Conservation (phyloP, 2,888 invertebrate genomes). For the Teleiodes luculella region DNA sequence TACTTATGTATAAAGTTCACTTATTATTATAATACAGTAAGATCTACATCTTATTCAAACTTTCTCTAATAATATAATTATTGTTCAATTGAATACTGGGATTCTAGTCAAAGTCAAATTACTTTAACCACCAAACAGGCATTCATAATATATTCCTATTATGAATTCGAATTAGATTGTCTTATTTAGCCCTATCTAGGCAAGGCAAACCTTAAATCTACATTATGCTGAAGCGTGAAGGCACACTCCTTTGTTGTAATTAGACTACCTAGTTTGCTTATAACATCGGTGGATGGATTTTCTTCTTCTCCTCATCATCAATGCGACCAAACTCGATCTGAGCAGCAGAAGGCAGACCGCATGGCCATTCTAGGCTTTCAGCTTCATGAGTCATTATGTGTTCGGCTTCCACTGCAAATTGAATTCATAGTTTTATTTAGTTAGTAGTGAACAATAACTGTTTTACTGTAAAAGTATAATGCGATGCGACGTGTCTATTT, state of each 20-base stretch:
- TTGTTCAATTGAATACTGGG: no score
- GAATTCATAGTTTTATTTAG: no score
- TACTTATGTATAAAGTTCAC: no score
- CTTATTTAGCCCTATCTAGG: not conserved
- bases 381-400: constrained; percentile 87
- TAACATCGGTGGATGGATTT: constrained; percentile 79
- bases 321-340: constrained; percentile 83
- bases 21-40: no score
- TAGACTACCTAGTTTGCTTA: not conserved
- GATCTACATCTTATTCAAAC: no score
- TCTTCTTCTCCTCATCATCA: constrained; percentile 81
- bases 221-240: constrained; percentile 33
- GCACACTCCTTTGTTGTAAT: constrained; percentile 36
- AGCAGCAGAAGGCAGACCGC: constrained; percentile 85
- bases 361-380: constrained; percentile 83
- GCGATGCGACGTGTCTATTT: no score
- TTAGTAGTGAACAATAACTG: no score
- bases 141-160: not conserved
- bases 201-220: not conserved
- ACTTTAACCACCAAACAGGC: no score
- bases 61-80: no score
- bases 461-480: no score
- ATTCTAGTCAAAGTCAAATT: no score
- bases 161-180: not conserved
- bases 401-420: constrained; percentile 83